Percentiles rank a stretch among this genome's conserved stretches.
phyloP scores from a whole-genome alignment of 2,797 vertebrate genomes.

The Poliocrania exsul region DNA sequence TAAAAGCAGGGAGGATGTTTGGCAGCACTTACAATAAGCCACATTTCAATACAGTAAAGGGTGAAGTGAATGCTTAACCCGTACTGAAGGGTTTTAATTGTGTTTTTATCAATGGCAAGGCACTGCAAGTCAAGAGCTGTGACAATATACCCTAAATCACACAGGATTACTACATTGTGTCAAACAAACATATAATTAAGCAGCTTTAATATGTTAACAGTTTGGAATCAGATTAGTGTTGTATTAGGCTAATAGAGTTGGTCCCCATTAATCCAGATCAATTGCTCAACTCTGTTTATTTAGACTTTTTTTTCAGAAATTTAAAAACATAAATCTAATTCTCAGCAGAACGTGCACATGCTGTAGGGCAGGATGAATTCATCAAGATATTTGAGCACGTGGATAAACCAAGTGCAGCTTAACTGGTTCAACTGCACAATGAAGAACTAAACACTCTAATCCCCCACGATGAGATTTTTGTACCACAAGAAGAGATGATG shows the following conservation, averaged over 20 bases:
- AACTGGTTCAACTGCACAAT: background rate
- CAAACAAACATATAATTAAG: slow-evolving; percentile 68
- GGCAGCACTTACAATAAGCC: background rate
- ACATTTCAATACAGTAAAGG: background rate
- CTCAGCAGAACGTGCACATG: background rate
- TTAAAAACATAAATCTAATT: slow-evolving; percentile 1
- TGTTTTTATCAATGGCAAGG: slow-evolving; percentile 37
- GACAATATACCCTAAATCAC: slow-evolving; percentile 50
- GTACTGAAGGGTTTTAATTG: background rate
- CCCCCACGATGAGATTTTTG: slow-evolving; percentile 7
- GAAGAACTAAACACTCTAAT: slow-evolving; percentile 45
- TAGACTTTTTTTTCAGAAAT: slow-evolving; percentile 5
- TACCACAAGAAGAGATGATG: background rate
- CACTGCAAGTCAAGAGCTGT: slow-evolving; percentile 8
- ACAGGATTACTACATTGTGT: slow-evolving; percentile 46
- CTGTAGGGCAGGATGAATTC: slow-evolving; percentile 19
- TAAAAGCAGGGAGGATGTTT: background rate
- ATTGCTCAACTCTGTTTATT: slow-evolving; percentile 44
- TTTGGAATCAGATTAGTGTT: slow-evolving; percentile 66
- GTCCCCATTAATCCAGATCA: slow-evolving; percentile 52
- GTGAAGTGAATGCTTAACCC: background rate
- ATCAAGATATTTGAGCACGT: slow-evolving; percentile 3
- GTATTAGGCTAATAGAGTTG: slow-evolving; percentile 61
- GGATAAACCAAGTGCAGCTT: slow-evolving; percentile 43
- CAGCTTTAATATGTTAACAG: slow-evolving; percentile 68